phyloP scores from a whole-genome alignment of 2,797 vertebrate species.

The Sebastes cheni region DNA sequence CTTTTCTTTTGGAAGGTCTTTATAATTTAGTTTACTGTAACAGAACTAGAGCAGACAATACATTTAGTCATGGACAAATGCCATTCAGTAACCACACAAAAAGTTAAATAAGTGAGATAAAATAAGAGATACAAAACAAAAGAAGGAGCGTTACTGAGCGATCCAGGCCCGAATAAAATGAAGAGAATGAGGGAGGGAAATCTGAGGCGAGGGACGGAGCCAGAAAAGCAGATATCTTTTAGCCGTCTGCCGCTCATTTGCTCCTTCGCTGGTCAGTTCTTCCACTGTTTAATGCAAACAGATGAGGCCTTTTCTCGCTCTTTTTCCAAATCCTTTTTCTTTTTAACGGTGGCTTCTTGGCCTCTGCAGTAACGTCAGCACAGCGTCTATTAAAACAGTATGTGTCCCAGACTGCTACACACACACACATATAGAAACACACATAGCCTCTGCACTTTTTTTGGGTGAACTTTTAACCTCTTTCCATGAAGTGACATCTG shows the following conservation, averaged over 20 bases:
- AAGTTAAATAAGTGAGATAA: not conserved
- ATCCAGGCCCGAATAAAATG: conserved; percentile 21
- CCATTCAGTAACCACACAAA: not conserved
- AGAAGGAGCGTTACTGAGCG: conserved; percentile 10
- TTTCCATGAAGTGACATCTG: conserved; percentile 54
- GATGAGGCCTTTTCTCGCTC: conserved; percentile 64
- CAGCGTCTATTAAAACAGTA: conserved; percentile 78
- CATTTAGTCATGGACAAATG: not conserved
- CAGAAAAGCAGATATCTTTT: conserved; percentile 57
- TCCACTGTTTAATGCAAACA: conserved; percentile 72
- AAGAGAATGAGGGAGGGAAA: conserved; percentile 31
- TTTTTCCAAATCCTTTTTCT: conserved; percentile 69
- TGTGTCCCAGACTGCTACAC: conserved; percentile 59
- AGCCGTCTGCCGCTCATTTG: conserved; percentile 64
- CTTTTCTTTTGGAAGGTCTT: conserved; percentile 7
- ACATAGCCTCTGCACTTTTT: conserved; percentile 18
- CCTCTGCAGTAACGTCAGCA: conserved; percentile 69
- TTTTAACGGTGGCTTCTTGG: conserved; percentile 72
- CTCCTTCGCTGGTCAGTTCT: conserved; percentile 72
- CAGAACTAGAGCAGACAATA: not conserved
- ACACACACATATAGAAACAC: conserved; percentile 14
- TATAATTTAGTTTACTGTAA: conserved; percentile 7
- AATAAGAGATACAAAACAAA: conserved; percentile 8
- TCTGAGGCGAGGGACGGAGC: conserved; percentile 11
- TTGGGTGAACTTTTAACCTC: conserved; percentile 78